Percentiles rank a stretch among this genome's conserved stretches.
Evolutionary conservation across 2,888 invertebrate species (phyloP).

Genomic region (Chloromyia formosa): DNA sequence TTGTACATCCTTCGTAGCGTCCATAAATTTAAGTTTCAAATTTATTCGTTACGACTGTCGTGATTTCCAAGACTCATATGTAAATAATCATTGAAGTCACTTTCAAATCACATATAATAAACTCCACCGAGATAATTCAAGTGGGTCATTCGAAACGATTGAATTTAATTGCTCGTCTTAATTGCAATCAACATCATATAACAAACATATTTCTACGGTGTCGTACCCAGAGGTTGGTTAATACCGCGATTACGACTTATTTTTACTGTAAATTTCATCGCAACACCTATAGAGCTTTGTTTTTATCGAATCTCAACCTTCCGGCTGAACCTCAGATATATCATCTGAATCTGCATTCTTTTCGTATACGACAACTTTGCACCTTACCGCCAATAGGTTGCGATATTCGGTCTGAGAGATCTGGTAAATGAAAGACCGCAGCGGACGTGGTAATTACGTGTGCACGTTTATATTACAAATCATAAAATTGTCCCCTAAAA

Average conservation of each 20-base stretch:
- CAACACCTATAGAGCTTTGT: neutral
- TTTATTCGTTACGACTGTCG: too few relatives aligned
- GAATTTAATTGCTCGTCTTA: constrained; percentile 18
- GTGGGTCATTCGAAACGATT: constrained; percentile 22
- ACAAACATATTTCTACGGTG: neutral
- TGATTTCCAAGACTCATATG: too few relatives aligned
- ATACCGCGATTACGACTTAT: neutral
- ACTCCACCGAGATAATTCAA: constrained; percentile 6
- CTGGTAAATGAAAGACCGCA: neutral
- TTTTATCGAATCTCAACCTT: neutral
- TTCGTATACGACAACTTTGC: too few relatives aligned
- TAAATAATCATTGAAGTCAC: too few relatives aligned
- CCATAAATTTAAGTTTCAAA: too few relatives aligned
- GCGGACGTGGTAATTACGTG: neutral
- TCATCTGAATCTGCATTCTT: neutral
- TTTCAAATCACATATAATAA: neutral
- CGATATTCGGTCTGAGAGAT: neutral
- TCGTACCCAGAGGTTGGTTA: neutral
- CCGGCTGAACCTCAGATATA: neutral
- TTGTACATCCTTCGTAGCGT: too few relatives aligned
- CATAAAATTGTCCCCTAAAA: neutral
- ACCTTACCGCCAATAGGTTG: too few relatives aligned
- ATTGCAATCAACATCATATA: constrained; percentile 1
- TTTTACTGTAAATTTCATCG: neutral
- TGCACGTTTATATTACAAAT: neutral